Percentiles rank a stretch among this genome's conserved stretches.
Conservation (phyloP, 2,888 invertebrate genomes). For the Mechanitis mazaeus region DNA sequence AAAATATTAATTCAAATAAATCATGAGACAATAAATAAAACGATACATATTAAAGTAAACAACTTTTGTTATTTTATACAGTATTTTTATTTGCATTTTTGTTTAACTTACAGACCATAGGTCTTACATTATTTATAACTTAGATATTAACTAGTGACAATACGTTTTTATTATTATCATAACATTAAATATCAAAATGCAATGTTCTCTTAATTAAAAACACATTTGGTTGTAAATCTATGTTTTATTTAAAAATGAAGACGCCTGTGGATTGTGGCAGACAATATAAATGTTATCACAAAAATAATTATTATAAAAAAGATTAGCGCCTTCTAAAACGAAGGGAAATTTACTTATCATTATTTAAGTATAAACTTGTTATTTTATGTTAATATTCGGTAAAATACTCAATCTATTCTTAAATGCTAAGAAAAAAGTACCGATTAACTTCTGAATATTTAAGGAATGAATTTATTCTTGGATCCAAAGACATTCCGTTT, state of each 20-base stretch:
- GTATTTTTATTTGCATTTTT: conserved; percentile 39
- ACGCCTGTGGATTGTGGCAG: conserved; percentile 19
- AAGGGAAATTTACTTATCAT: conserved; percentile 40
- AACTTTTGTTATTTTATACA: conserved; percentile 32
- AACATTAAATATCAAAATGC: conserved; percentile 31
- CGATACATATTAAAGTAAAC: conserved; percentile 23
- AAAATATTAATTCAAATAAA: not conserved
- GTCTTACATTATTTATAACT: conserved; percentile 54
- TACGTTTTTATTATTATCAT: conserved; percentile 29
- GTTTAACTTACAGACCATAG: conserved; percentile 66
- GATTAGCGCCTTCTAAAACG: conserved; percentile 62
- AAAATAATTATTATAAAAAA: conserved; percentile 32
- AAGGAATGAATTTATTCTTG: conserved; percentile 12
- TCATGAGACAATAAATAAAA: conserved; percentile 27
- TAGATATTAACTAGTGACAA: conserved; percentile 31
- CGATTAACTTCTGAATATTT: conserved; percentile 12
- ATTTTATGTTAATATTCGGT: conserved; percentile 11
- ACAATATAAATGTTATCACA: conserved; percentile 29
- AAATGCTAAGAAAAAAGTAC: conserved; percentile 25
- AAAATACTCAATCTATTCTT: conserved; percentile 18
- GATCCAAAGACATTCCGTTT: conserved; percentile 8
- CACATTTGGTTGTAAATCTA: conserved; percentile 30
- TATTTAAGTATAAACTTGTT: conserved; percentile 18
- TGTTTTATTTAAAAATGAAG: conserved; percentile 26
- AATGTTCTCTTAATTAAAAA: conserved; percentile 34